Evolutionary conservation across 2,888 invertebrate genomes (phyloP).

Genomic region (Alcis repandata): DNA sequence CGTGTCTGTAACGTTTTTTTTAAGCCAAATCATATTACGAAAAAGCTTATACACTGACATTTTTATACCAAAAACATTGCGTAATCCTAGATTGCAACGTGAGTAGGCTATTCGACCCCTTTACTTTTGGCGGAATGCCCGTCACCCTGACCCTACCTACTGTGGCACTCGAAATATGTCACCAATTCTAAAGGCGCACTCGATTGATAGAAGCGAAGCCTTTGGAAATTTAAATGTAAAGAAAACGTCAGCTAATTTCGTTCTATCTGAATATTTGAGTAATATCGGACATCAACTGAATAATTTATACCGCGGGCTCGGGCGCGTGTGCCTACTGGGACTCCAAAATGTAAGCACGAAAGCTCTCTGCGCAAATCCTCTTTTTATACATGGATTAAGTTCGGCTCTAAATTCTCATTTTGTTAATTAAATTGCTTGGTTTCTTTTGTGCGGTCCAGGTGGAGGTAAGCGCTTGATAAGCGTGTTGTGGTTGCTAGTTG

Average conservation of each 20-base stretch:
- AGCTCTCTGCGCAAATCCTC: constrained; percentile 27
- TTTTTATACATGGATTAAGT: constrained; percentile 31
- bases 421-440: constrained; percentile 34
- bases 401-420: constrained; percentile 34
- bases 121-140: constrained; percentile 38
- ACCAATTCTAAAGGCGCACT: too few species aligned
- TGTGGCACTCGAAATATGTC: neutral
- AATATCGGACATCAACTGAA: constrained; percentile 30
- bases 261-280: constrained; percentile 31
- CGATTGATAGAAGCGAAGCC: neutral
- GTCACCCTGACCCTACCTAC: constrained; percentile 33
- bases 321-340: constrained; percentile 5
- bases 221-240: constrained; percentile 13
- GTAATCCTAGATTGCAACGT: constrained; percentile 17
- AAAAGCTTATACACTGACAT: neutral
- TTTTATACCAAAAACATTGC: constrained; percentile 5
- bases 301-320: constrained; percentile 30
- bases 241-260: constrained; percentile 12
- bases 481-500: constrained; percentile 8
- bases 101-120: constrained; percentile 22
- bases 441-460: constrained; percentile 18
- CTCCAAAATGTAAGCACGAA: constrained; percentile 24
- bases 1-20: too few species aligned
- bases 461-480: constrained; percentile 20
- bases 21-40: too few species aligned